Conservation (phyloP, 2,888 invertebrate genomes). For the Bruchidius siliquastri region DNA sequence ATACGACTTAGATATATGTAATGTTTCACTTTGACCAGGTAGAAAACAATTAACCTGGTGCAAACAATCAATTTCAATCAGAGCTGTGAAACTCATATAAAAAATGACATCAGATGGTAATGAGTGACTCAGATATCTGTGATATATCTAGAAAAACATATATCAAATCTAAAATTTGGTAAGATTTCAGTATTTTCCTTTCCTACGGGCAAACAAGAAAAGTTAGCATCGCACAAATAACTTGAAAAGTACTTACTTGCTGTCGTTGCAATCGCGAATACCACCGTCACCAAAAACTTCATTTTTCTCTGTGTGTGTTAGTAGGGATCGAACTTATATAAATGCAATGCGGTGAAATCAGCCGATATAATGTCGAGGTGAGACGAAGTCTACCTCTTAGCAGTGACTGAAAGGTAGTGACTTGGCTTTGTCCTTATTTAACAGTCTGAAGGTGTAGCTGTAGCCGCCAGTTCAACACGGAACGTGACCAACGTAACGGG, state of each 20-base stretch:
- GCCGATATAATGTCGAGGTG: conserved; percentile 21
- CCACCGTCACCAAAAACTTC: conserved; percentile 27
- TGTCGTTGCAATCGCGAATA: conserved; percentile 26
- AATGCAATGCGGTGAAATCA: neutral
- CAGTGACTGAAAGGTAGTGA: conserved; percentile 34
- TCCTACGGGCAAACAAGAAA: too few species aligned
- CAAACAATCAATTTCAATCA: too few species aligned
- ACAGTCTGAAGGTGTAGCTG: conserved; percentile 31
- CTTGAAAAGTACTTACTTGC: conserved; percentile 30
- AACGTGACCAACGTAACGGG: neutral
- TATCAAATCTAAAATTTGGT: too few species aligned
- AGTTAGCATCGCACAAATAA: too few species aligned
- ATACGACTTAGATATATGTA: too few species aligned
- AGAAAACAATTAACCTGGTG: too few species aligned
- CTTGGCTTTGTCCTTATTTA: conserved; percentile 35
- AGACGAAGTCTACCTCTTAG: conserved; percentile 34
- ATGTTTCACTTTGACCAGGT: too few species aligned
- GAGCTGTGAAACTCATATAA: too few species aligned
- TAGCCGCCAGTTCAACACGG: neutral
- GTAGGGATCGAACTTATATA: conserved; percentile 12
- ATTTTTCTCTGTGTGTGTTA: conserved; percentile 20
- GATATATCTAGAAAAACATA: too few species aligned
- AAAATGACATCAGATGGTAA: too few species aligned
- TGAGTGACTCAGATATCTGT: too few species aligned
- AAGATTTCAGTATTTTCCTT: too few species aligned